These are phyloP conservation scores for Myiopsitta monachus DNA, from an alignment of 2,113 vertebrate species.

Conservation along the genomic window DNA sequence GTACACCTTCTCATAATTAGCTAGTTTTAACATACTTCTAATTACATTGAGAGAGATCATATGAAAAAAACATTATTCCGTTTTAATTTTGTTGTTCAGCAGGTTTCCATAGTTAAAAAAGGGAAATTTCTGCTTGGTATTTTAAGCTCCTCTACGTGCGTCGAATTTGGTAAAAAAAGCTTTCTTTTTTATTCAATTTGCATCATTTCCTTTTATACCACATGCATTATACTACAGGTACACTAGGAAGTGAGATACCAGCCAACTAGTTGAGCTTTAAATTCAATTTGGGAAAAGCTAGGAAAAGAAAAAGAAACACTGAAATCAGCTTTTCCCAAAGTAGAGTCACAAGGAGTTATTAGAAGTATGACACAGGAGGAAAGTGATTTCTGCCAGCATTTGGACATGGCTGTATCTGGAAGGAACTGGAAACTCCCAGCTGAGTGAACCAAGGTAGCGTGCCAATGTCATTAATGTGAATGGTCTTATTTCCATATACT, in stretches of 20 bases:
- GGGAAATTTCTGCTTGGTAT: background rate
- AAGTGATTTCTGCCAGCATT: background rate
- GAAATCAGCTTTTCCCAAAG: background rate
- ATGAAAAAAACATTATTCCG: conserved; percentile 4
- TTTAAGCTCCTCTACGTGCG: background rate
- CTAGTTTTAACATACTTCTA: conserved; percentile 38
- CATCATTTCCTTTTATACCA: background rate
- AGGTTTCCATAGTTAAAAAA: background rate
- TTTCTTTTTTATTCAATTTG: background rate
- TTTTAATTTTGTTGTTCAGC: background rate
- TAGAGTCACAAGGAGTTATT: background rate
- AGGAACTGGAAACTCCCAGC: background rate
- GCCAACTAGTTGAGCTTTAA: background rate
- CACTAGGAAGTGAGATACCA: background rate
- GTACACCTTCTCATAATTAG: background rate
- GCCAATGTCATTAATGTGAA: background rate
- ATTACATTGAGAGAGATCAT: background rate
- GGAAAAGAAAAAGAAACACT: background rate
- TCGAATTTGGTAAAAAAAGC: background rate
- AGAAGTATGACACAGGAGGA: background rate
- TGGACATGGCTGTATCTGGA: background rate
- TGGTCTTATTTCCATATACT: background rate
- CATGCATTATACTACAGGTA: background rate
- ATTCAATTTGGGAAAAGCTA: background rate
- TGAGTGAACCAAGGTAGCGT: background rate